phyloP scores from a whole-genome alignment of 2,113 vertebrate species.

The Neotragus pygmaeus region DNA sequence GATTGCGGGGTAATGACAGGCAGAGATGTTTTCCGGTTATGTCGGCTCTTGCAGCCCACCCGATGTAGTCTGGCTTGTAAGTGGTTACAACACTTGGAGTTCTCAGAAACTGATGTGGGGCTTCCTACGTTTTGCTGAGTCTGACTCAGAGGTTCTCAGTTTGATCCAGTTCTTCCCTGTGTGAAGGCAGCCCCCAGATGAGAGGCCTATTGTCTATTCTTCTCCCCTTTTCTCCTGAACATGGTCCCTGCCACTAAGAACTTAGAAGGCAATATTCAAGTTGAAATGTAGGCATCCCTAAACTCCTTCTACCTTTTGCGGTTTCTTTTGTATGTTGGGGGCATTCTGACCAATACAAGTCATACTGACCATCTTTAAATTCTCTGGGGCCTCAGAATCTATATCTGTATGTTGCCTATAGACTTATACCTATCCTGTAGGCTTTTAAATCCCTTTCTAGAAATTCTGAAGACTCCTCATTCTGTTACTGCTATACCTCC shows the following conservation, averaged over 20 bases:
- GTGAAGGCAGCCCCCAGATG: background rate
- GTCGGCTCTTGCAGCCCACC: background rate
- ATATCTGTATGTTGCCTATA: background rate
- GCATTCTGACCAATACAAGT: background rate
- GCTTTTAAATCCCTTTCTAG: background rate
- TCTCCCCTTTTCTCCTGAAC: background rate
- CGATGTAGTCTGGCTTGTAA: background rate
- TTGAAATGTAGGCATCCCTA: background rate
- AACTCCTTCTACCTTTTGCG: background rate
- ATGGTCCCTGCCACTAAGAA: background rate
- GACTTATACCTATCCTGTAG: background rate
- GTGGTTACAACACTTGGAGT: background rate
- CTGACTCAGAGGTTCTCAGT: background rate
- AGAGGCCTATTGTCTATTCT: background rate
- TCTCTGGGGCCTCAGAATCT: background rate
- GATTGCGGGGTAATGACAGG: background rate
- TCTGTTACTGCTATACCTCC: background rate
- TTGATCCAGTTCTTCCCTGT: background rate
- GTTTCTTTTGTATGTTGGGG: background rate
- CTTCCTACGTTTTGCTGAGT: background rate
- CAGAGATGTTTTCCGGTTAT: background rate
- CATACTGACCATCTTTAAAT: background rate
- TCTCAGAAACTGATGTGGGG: background rate
- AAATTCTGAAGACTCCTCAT: background rate
- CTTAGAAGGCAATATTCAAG: background rate